Conservation (phyloP, 2,113 vertebrate genomes). For the Hippocampus comes region DNA sequence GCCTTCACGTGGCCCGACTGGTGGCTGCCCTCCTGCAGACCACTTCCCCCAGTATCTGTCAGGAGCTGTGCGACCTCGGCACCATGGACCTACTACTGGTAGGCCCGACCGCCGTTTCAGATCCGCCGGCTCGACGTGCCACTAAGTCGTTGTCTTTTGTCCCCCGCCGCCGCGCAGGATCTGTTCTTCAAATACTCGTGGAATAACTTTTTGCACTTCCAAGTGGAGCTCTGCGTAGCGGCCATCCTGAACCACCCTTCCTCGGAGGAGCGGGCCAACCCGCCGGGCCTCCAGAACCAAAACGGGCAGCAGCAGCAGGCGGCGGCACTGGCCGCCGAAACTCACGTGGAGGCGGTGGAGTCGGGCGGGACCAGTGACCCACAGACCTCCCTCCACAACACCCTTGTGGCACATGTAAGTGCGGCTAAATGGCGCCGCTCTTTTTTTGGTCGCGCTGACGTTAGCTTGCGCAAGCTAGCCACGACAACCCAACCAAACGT, state of each 20-base stretch:
- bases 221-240: slow-evolving; percentile 93
- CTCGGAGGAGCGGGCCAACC: slow-evolving; percentile 61
- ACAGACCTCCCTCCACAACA: slow-evolving; percentile 60
- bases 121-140: not conserved
- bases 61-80: slow-evolving; percentile 87
- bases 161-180: slow-evolving; percentile 72
- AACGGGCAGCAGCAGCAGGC: slow-evolving; percentile 27
- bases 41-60: slow-evolving; percentile 82
- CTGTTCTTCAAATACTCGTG: slow-evolving; percentile 96
- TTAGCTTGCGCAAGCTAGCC: no score
- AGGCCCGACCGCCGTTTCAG: slow-evolving; percentile 30
- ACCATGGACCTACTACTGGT: slow-evolving; percentile 92
- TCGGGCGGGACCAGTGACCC: slow-evolving; percentile 39
- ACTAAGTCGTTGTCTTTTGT: not conserved
- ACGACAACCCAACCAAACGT: no score
- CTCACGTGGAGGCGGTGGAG: slow-evolving; percentile 59
- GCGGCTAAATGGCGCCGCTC: not conserved
- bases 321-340: slow-evolving; percentile 18
- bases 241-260: slow-evolving; percentile 84
- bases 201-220: slow-evolving; percentile 98
- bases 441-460: not conserved
- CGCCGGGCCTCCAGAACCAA: slow-evolving; percentile 62
- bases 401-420: slow-evolving; percentile 86
- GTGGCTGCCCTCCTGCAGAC: slow-evolving; percentile 90
- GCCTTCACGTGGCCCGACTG: slow-evolving; percentile 87